Evolutionary conservation across 1,140 invertebrate species (phyloP).

Genomic region (Caerostris extrusa): DNA sequence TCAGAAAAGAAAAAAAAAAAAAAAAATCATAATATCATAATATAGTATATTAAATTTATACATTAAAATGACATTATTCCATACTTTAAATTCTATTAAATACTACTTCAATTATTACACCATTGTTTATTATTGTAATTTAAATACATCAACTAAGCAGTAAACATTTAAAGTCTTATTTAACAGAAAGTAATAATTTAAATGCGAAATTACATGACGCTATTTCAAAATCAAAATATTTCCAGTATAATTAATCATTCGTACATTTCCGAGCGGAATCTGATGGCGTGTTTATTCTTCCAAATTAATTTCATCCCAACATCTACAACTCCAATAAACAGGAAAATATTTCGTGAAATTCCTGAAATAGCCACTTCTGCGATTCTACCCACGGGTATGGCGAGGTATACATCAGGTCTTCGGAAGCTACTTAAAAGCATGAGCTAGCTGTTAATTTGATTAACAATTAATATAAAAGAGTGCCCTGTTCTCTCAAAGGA

Average conservation of each 20-base stretch:
- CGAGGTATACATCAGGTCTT: background rate
- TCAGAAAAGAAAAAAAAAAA: no score
- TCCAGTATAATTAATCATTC: background rate
- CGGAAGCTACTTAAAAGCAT: slow-evolving; percentile 56
- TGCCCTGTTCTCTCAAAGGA: slow-evolving; percentile 44
- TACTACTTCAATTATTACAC: no score
- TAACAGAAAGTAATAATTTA: no score
- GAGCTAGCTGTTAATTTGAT: slow-evolving; percentile 57
- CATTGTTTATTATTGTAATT: no score
- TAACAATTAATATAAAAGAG: slow-evolving; percentile 62
- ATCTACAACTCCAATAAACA: background rate
- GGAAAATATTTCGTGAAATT: background rate
- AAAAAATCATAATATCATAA: no score
- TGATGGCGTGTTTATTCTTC: background rate
- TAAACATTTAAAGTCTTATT: no score
- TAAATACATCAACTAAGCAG: no score
- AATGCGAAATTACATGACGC: no score
- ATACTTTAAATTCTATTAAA: no score
- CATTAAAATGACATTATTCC: no score
- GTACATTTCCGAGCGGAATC: background rate
- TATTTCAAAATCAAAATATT: background rate
- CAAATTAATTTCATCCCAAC: background rate
- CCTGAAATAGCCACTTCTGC: background rate
- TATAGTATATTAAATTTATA: no score
- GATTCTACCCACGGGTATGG: background rate